Conservation (phyloP, 1,140 invertebrate species). For the Platyscapa corneri region DNA sequence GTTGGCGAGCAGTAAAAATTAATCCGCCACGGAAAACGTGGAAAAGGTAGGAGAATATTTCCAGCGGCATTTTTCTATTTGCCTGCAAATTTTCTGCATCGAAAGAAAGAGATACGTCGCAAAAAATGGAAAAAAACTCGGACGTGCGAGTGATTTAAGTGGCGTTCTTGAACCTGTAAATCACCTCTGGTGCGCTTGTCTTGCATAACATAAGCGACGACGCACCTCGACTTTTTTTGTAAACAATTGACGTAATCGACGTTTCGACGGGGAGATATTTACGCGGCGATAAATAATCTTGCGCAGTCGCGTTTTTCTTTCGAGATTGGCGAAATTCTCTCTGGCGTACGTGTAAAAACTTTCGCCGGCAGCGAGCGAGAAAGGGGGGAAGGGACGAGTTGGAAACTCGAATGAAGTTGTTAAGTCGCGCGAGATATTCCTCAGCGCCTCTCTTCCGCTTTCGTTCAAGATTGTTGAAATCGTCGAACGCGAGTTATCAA, state of each 20-base stretch:
- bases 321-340: constrained; percentile 32
- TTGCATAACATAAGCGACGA: constrained; percentile 34
- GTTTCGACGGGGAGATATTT: constrained; percentile 39
- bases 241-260: constrained; percentile 42
- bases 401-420: constrained; percentile 39
- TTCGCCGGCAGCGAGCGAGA: background rate
- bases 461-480: no score
- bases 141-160: constrained; percentile 20
- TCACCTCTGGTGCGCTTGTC: constrained; percentile 15
- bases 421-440: constrained; percentile 6
- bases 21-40: no score
- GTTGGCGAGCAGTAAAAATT: no score
- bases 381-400: background rate
- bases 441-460: background rate
- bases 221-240: constrained; percentile 10
- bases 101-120: background rate
- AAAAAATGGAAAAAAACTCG: background rate
- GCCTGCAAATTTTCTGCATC: background rate
- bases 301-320: background rate
- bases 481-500: no score
- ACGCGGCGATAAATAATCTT: constrained; percentile 37
- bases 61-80: background rate
- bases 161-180: constrained; percentile 49
- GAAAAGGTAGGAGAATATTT: background rate
- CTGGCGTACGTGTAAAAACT: constrained; percentile 26